Percentiles rank a stretch among this genome's conserved stretches.
Conservation (phyloP, 2,888 invertebrate genomes). For the Lymantria dispar region DNA sequence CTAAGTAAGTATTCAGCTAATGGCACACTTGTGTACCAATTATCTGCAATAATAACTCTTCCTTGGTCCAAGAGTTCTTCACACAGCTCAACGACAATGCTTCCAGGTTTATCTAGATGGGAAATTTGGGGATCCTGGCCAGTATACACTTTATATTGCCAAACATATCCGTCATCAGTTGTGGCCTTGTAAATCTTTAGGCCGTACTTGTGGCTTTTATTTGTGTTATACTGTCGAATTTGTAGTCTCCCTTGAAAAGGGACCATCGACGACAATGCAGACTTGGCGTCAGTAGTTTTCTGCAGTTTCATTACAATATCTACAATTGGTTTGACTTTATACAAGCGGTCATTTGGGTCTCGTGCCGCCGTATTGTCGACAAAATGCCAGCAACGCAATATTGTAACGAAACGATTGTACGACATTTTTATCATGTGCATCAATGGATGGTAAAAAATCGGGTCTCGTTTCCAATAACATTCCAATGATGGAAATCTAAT, state of each 20-base stretch:
- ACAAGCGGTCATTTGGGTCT: constrained; percentile 14
- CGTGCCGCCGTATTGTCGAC: constrained; percentile 14
- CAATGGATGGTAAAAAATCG: constrained; percentile 19
- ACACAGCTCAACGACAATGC: neutral
- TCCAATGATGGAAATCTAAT: constrained; percentile 18
- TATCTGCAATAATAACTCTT: neutral
- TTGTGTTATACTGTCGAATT: constrained; percentile 23
- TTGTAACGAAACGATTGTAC: constrained; percentile 18
- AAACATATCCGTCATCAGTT: constrained; percentile 2
- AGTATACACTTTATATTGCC: neutral
- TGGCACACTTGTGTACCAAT: neutral
- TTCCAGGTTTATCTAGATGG: neutral
- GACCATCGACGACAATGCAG: constrained; percentile 28
- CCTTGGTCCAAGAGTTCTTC: neutral
- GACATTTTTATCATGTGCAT: constrained; percentile 23
- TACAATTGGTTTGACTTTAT: constrained; percentile 24
- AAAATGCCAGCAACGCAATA: constrained; percentile 28
- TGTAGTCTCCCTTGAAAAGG: constrained; percentile 18
- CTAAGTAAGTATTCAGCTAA: neutral
- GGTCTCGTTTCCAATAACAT: constrained; percentile 25
- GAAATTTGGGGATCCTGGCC: neutral
- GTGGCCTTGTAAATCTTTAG: constrained; percentile 21
- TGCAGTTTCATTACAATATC: constrained; percentile 18
- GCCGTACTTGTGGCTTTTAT: constrained; percentile 26
- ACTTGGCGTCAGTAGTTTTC: constrained; percentile 16